phyloP scores from a whole-genome alignment of 2,797 vertebrate genomes.

The Pseudochirops cupreus region DNA sequence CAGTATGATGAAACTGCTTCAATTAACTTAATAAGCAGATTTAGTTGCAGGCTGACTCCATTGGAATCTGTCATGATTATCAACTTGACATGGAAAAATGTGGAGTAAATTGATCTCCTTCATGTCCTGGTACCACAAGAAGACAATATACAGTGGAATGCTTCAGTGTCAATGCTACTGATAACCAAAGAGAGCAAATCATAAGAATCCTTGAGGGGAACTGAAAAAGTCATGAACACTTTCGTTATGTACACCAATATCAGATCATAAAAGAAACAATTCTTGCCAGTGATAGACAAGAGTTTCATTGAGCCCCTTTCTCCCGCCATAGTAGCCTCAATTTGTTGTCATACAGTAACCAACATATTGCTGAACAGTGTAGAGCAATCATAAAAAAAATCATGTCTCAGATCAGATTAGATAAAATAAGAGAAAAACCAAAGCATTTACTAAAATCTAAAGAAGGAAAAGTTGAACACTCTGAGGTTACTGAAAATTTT shows the following conservation, averaged over 20 bases:
- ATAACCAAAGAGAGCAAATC: background rate
- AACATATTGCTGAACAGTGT: background rate
- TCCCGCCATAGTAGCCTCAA: background rate
- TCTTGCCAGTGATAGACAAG: background rate
- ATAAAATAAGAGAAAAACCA: background rate
- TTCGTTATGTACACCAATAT: background rate
- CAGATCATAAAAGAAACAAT: background rate
- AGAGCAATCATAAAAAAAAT: background rate
- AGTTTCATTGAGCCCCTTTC: background rate
- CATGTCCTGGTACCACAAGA: background rate
- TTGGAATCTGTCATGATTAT: background rate
- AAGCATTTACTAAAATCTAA: background rate
- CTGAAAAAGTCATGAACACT: background rate
- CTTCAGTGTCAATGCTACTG: background rate
- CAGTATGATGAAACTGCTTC: background rate
- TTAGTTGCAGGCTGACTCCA: background rate
- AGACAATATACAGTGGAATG: background rate
- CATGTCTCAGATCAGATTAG: background rate
- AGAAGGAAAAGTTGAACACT: background rate
- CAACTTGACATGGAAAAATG: background rate
- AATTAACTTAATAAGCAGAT: background rate
- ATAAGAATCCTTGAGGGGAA: background rate
- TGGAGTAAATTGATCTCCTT: background rate
- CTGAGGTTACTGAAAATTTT: background rate
- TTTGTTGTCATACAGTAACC: background rate